These are phyloP conservation scores for Sinopyrophorus schimmeli DNA, from an alignment of 2,888 invertebrate species.

Conservation along the genomic window DNA sequence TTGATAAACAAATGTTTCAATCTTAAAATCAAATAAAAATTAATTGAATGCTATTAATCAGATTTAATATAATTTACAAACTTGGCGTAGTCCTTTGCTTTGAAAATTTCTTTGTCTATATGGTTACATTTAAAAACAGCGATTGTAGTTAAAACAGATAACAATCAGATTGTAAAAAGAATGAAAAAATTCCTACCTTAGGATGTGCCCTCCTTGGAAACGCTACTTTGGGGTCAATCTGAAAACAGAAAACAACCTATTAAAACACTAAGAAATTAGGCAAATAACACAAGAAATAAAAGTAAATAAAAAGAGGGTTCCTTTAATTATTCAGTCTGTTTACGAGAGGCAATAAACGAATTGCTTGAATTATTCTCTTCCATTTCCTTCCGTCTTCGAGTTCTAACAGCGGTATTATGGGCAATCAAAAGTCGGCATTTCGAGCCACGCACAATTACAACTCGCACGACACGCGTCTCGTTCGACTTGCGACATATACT, in stretches of 20 bases:
- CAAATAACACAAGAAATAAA: slow-evolving; percentile 36
- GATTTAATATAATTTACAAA: too few relatives aligned
- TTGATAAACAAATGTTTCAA: too few relatives aligned
- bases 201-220: slow-evolving; percentile 99
- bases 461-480: slow-evolving; percentile 39
- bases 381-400: slow-evolving; percentile 44
- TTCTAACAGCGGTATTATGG: slow-evolving; percentile 45
- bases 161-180: too few relatives aligned
- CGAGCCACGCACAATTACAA: slow-evolving; percentile 39
- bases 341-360: slow-evolving; percentile 47
- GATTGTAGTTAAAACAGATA: too few relatives aligned
- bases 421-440: slow-evolving; percentile 45
- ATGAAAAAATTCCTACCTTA: slow-evolving; percentile 77
- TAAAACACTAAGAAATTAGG: slow-evolving; percentile 34
- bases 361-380: slow-evolving; percentile 46
- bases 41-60: too few relatives aligned
- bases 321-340: slow-evolving; percentile 47
- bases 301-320: slow-evolving; percentile 42
- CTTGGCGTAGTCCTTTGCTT: too few relatives aligned
- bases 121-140: too few relatives aligned
- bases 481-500: slow-evolving; percentile 27
- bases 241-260: slow-evolving; percentile 56
- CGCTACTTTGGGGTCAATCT: slow-evolving; percentile 99
- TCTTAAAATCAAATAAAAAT: too few relatives aligned
- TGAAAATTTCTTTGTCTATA: too few relatives aligned